phyloP scores from a whole-genome alignment of 2,113 vertebrate species.

The Collichthys lucidus region DNA sequence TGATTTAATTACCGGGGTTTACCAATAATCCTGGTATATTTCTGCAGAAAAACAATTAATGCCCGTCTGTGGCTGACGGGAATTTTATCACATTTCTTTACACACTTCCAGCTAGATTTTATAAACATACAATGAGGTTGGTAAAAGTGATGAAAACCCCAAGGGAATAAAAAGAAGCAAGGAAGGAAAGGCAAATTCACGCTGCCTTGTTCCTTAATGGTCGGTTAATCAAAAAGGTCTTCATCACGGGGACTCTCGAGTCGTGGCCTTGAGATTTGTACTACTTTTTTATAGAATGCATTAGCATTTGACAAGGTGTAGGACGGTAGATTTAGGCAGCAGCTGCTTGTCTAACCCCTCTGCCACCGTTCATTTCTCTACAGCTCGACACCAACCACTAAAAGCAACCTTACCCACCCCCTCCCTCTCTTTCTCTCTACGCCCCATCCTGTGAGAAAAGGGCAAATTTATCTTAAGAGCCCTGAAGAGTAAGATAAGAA shows the following conservation, averaged over 20 bases:
- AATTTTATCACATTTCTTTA: background rate
- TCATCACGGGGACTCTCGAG: constrained; percentile 27
- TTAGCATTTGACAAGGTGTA: constrained; percentile 50
- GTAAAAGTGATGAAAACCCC: constrained; percentile 19
- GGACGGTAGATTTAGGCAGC: constrained; percentile 40
- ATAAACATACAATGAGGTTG: constrained; percentile 2
- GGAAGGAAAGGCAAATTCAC: constrained; percentile 7
- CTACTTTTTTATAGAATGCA: constrained; percentile 52
- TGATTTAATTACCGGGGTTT: constrained; percentile 29
- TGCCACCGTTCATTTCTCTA: constrained; percentile 14
- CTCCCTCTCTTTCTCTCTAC: background rate
- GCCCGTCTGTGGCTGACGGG: background rate
- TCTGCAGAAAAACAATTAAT: constrained; percentile 3
- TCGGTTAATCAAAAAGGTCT: constrained; percentile 38
- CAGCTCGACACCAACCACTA: constrained; percentile 36
- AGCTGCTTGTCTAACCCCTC: constrained; percentile 41
- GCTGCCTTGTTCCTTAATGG: constrained; percentile 32
- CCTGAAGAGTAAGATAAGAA: constrained; percentile 72
- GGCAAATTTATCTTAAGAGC: constrained; percentile 62
- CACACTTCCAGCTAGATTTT: constrained; percentile 26
- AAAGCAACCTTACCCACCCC: constrained; percentile 22
- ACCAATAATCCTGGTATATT: constrained; percentile 10
- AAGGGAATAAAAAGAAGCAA: constrained; percentile 8
- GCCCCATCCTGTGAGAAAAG: constrained; percentile 34
- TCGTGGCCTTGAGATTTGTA: constrained; percentile 26